These are phyloP conservation scores for Phymanthus crucifer DNA, from an alignment of 92 coral and sea anemone genomes.

Conservation along the genomic window DNA sequence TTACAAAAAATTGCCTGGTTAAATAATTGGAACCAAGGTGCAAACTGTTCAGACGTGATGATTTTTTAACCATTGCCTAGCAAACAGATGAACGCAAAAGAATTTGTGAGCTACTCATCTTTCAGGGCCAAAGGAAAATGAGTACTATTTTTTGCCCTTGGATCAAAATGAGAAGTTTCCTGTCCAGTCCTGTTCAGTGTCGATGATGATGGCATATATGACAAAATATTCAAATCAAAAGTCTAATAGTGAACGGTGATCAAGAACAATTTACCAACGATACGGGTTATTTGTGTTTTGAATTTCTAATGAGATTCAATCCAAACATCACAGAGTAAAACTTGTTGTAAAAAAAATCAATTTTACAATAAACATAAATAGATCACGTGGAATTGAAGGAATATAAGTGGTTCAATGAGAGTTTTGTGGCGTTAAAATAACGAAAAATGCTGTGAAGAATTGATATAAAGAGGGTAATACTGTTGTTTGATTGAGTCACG, in stretches of 20 bases:
- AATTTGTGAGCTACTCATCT: conserved; percentile 29
- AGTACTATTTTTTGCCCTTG: not conserved
- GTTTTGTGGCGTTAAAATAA: not conserved
- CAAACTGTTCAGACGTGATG: not conserved
- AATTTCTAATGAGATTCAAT: conserved; percentile 34
- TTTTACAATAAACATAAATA: not conserved
- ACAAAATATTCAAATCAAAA: not conserved
- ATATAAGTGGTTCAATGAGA: not conserved
- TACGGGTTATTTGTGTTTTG: not conserved
- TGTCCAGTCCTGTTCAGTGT: not conserved
- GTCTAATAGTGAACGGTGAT: conserved; percentile 9
- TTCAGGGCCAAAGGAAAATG: not conserved
- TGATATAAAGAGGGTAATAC: not conserved
- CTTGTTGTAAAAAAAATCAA: not conserved
- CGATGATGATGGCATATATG: not conserved
- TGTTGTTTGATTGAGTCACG: conserved; percentile 43
- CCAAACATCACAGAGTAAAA: conserved; percentile 9
- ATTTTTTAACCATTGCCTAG: conserved; percentile 55
- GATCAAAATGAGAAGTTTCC: not conserved
- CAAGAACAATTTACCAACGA: not conserved
- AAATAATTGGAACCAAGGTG: not conserved
- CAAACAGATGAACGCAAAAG: conserved; percentile 50
- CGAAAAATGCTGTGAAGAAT: not conserved
- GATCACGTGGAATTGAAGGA: not conserved
- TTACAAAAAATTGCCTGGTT: not conserved